Percentiles rank a stretch among this genome's conserved stretches.
Conservation (phyloP, 1,140 invertebrate species). For the Hydropsyche tenuis region DNA sequence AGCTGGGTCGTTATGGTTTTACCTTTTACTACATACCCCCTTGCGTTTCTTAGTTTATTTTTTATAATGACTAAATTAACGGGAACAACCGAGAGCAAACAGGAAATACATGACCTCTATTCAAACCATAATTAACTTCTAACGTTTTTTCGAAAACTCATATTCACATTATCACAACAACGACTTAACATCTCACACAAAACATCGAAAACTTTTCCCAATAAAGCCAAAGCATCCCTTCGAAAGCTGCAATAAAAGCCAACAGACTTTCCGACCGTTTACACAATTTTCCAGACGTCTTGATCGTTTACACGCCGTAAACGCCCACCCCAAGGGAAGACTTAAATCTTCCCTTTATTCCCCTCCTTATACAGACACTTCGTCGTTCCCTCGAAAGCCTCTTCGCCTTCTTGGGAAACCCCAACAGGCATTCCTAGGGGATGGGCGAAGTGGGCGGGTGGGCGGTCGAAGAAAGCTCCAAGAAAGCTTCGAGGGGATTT, state of each 20-base stretch:
- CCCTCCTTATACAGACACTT: background rate
- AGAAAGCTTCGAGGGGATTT: slow-evolving; percentile 17
- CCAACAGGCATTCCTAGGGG: no score
- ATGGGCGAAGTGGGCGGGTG: background rate
- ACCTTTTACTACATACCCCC: slow-evolving; percentile 1
- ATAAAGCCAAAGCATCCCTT: background rate
- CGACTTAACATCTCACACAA: no score
- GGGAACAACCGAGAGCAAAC: slow-evolving; percentile 14
- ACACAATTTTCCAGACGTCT: slow-evolving; percentile 48
- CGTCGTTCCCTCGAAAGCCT: background rate
- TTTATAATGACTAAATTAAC: slow-evolving; percentile 16
- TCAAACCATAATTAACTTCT: background rate
- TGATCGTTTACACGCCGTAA: slow-evolving; percentile 36
- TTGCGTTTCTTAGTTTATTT: slow-evolving; percentile 18
- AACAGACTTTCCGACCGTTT: slow-evolving; percentile 39
- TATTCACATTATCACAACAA: no score
- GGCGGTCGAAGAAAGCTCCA: slow-evolving; percentile 14
- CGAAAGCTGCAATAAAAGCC: slow-evolving; percentile 15
- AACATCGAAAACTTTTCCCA: background rate
- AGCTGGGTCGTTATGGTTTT: slow-evolving; percentile 7
- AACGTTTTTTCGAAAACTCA: background rate
- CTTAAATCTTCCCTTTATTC: no score
- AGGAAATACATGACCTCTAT: slow-evolving; percentile 36
- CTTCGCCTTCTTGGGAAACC: background rate
- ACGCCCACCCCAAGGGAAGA: slow-evolving; percentile 1